Conservation (phyloP, 2,888 invertebrate species). For the Lomographa bimaculata region DNA sequence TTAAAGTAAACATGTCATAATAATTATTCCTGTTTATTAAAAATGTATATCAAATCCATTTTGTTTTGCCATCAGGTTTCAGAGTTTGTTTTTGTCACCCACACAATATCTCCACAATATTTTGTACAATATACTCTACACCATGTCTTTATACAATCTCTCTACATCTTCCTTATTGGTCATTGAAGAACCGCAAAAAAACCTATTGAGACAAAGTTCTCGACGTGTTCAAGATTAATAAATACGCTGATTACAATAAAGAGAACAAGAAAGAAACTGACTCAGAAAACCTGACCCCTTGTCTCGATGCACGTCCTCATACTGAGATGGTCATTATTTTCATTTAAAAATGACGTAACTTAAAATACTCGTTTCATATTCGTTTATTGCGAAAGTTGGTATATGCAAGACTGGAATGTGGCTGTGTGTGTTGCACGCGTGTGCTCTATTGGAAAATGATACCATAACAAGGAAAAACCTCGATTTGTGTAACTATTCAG, state of each 20-base stretch:
- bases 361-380: conserved; percentile 28
- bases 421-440: conserved; percentile 11
- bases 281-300: conserved; percentile 19
- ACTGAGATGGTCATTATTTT: conserved; percentile 29
- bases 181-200: too few relatives aligned
- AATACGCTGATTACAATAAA: too few relatives aligned
- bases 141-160: too few relatives aligned
- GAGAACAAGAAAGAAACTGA: conserved; percentile 22
- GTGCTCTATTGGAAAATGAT: conserved; percentile 20
- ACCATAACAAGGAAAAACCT: conserved; percentile 3
- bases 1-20: too few relatives aligned
- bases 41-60: too few relatives aligned
- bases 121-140: conserved; percentile 3
- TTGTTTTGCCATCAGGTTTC: too few relatives aligned
- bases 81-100: too few relatives aligned
- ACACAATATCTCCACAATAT: conserved; percentile 2
- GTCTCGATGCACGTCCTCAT: conserved; percentile 14
- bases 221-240: too few relatives aligned
- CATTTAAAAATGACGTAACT: conserved; percentile 42
- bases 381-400: conserved; percentile 39
- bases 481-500: conserved; percentile 3
- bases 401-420: conserved; percentile 14
- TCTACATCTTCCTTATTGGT: too few relatives aligned
- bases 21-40: too few relatives aligned
- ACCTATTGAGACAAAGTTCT: conserved; percentile 4